Evolutionary conservation across 2,888 invertebrate genomes (phyloP).

Genomic region (Pseudococcus longispinus): DNA sequence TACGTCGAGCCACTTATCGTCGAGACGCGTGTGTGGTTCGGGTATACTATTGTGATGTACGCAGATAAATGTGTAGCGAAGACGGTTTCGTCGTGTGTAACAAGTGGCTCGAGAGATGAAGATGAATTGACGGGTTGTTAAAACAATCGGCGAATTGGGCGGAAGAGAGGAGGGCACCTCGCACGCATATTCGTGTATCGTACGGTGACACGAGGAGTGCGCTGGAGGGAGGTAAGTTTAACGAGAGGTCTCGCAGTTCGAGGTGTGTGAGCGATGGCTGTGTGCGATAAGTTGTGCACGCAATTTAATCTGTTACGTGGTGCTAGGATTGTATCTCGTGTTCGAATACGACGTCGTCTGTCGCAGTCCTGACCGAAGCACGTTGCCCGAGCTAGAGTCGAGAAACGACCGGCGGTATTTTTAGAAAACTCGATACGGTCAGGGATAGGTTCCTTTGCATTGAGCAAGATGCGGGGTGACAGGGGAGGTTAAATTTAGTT

Average conservation of each 20-base stretch:
- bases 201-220: not conserved
- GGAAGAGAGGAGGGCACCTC: not conserved
- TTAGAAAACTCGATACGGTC: not conserved
- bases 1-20: not conserved
- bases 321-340: not conserved
- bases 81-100: not conserved
- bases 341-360: not conserved
- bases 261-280: not conserved
- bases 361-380: not conserved
- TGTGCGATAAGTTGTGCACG: slow-evolving; percentile 19
- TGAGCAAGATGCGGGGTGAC: not conserved
- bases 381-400: not conserved
- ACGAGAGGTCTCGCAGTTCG: not conserved
- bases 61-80: not conserved
- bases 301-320: slow-evolving; percentile 2
- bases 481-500: not conserved
- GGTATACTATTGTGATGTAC: not conserved
- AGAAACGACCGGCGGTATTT: not conserved
- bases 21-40: not conserved
- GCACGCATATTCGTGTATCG: not conserved
- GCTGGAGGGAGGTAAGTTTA: not conserved
- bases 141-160: not conserved
- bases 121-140: slow-evolving; percentile 6
- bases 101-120: not conserved
- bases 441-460: not conserved